Percentiles rank a stretch among this genome's conserved stretches.
Conservation (phyloP, 2,113 vertebrate species). For the Apodemus speciosus region DNA sequence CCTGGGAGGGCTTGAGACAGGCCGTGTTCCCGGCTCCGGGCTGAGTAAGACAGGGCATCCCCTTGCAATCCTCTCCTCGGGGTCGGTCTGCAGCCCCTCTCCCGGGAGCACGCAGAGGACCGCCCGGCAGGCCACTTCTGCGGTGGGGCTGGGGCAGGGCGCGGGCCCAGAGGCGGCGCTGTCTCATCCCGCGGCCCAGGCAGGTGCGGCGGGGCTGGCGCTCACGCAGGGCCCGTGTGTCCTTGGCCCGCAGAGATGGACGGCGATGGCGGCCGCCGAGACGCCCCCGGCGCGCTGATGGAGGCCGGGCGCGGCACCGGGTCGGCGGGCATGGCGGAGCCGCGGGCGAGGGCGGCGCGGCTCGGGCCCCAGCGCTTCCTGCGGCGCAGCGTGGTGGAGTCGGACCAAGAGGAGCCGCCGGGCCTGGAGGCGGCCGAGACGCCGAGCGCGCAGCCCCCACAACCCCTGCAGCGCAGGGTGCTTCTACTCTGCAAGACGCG, state of each 20-base stretch:
- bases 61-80: neutral
- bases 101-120: neutral
- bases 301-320: conserved; percentile 86
- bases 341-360: conserved; percentile 80
- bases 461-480: conserved; percentile 82
- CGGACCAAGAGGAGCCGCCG: conserved; percentile 91
- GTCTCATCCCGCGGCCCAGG: conserved; percentile 52
- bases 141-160: conserved; percentile 48
- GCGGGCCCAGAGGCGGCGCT: conserved; percentile 39
- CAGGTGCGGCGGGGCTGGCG: conserved; percentile 67
- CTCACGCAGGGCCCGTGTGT: conserved; percentile 68
- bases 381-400: conserved; percentile 93
- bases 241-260: conserved; percentile 82
- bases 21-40: neutral
- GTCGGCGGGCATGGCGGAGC: conserved; percentile 84
- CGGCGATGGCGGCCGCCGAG: conserved; percentile 82
- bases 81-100: neutral
- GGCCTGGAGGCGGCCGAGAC: conserved; percentile 88
- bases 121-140: neutral
- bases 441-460: conserved; percentile 80
- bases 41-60: neutral
- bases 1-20: neutral
- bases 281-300: conserved; percentile 83
- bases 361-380: conserved; percentile 92
- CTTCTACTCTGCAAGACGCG: conserved; percentile 85